phyloP scores from a whole-genome alignment of 2,797 vertebrate genomes.

The Pangasius macronema region DNA sequence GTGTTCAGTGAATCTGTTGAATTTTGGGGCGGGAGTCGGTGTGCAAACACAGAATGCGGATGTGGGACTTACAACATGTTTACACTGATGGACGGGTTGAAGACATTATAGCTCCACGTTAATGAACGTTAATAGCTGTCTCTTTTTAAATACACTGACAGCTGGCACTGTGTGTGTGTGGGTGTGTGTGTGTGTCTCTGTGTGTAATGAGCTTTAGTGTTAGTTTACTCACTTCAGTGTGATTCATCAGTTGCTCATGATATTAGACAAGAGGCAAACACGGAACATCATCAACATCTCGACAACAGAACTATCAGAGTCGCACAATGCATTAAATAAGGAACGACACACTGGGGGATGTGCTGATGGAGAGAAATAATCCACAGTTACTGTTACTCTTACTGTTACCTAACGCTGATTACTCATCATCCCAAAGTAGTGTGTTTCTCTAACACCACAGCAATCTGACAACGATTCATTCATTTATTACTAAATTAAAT shows the following conservation, averaged over 20 bases:
- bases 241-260: not conserved
- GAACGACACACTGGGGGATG: no score
- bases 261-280: not conserved
- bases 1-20: not conserved
- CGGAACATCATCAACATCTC: not conserved
- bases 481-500: no score
- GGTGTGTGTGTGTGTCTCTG: not conserved
- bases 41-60: not conserved
- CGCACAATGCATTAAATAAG: no score
- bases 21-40: not conserved
- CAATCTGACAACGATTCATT: no score
- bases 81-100: not conserved
- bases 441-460: no score
- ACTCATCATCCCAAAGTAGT: no score
- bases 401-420: no score
- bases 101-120: not conserved
- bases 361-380: no score
- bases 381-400: no score
- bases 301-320: not conserved
- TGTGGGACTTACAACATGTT: not conserved
- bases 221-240: not conserved
- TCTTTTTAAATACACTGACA: not conserved
- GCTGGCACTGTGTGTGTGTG: not conserved
- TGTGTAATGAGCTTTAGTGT: not conserved
- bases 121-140: not conserved